Evolutionary conservation across 2,797 vertebrate genomes (phyloP), one percentile per base, ranked within the genome.

Genomic region (Myotis findleyi): DNA sequence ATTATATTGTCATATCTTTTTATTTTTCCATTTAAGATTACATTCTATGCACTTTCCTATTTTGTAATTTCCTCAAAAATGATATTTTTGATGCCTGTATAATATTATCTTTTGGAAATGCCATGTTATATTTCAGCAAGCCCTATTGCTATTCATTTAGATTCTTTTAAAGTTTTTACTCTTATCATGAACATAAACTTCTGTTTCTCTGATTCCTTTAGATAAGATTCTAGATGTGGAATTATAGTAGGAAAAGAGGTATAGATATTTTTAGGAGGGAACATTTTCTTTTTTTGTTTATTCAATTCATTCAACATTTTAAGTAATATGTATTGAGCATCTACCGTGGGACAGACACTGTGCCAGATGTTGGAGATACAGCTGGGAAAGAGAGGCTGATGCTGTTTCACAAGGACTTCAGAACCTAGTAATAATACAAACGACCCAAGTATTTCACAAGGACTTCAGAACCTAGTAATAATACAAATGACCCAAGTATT

Each of bases 151-250:
- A 14, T 11, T 75, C 62, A 27, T 77, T 93, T 76, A 64, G 44
- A 95, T 20, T 76, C 57, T 76, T 89, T 71, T 44, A 72, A 51
- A 25, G 72, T n/a, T 75, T 68, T 85, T 62, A 76, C 33, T 77
- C 44, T 62, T n/a, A 68, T 69, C 64, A 79, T 25, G 10, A 84
- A 88, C 33, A 51, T 36, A 85, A 62, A 49, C 71, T 79, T 83
- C 27, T 69, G 23, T 91, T 93, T 94, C 59, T 49, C 71, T 79
- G 57, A 91, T 68, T 93, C 81, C 36, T 92, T 96, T 57, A 77
- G 23, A 64, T 47, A 81, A 75, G n/a, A 11, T 55, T 72, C 12
- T 64, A 77, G 69, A 76, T 57, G 13, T 89, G n/a, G 18, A 92
- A 82, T 64, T 94, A 91, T 89, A 91, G n/a, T 66, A 91, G 38